Evolutionary conservation across 1,140 invertebrate genomes (phyloP).

Genomic region (Epicauta chinensis): DNA sequence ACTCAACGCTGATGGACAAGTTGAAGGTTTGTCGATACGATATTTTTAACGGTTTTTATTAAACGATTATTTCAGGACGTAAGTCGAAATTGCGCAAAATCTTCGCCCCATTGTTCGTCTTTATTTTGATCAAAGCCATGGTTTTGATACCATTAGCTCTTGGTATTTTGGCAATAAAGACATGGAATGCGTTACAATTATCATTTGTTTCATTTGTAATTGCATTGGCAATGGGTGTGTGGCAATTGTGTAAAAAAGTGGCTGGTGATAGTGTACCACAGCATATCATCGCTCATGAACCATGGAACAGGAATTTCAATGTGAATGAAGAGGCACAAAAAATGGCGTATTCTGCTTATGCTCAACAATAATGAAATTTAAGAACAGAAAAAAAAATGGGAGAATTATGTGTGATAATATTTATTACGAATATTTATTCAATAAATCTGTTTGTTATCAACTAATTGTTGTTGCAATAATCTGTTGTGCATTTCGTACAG

Average conservation of each 20-base stretch:
- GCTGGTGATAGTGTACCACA: slow-evolving; percentile 62
- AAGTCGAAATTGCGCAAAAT: slow-evolving; percentile 72
- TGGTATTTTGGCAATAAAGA: slow-evolving; percentile 73
- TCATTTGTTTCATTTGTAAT: slow-evolving; percentile 82
- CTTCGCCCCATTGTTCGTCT: slow-evolving; percentile 71
- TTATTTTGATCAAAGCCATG: slow-evolving; percentile 75
- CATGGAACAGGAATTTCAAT: slow-evolving; percentile 51
- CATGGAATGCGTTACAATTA: slow-evolving; percentile 76
- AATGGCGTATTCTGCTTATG: slow-evolving; percentile 67
- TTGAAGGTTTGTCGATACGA: slow-evolving; percentile 33
- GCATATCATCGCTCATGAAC: slow-evolving; percentile 62
- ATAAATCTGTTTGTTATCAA: too few species aligned
- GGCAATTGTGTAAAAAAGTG: slow-evolving; percentile 79
- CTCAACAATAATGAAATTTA: slow-evolving; percentile 29
- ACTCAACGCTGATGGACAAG: slow-evolving; percentile 49
- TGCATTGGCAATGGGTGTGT: slow-evolving; percentile 72
- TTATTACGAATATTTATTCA: not conserved
- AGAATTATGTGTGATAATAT: slow-evolving; percentile 4
- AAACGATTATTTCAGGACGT: slow-evolving; percentile 56
- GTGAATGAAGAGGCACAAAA: slow-evolving; percentile 55
- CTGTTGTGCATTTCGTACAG: too few species aligned
- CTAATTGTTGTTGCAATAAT: too few species aligned
- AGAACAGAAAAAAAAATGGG: too few species aligned
- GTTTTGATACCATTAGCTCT: slow-evolving; percentile 75
- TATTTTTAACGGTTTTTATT: not conserved